phyloP scores from a whole-genome alignment of 2,797 vertebrate species.

The Spizella passerina region DNA sequence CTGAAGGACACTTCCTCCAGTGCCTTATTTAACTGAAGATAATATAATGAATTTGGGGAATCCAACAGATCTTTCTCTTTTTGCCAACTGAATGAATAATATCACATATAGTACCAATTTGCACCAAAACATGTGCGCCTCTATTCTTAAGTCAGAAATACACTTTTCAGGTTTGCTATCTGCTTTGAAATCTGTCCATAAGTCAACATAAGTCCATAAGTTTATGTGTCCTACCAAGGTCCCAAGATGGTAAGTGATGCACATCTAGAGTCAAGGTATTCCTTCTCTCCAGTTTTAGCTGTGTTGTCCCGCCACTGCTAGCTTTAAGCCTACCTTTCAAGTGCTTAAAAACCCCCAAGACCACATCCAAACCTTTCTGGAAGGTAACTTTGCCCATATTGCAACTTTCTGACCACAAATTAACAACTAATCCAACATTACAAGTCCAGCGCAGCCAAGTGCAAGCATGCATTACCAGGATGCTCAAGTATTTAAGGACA shows the following conservation, averaged over 20 bases:
- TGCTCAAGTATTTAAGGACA: not conserved
- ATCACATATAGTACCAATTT: not conserved
- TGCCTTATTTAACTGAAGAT: not conserved
- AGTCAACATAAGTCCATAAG: not conserved
- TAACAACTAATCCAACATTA: not conserved
- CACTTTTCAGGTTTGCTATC: not conserved
- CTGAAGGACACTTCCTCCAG: not conserved
- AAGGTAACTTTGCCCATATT: not conserved
- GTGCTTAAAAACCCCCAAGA: accelerated
- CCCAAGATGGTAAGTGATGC: not conserved
- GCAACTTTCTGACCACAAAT: not conserved
- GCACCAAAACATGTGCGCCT: not conserved
- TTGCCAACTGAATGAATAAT: not conserved
- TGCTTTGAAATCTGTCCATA: not conserved
- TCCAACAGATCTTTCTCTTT: not conserved
- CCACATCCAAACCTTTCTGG: not conserved
- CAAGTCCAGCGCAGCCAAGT: not conserved
- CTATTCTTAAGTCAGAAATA: not conserved
- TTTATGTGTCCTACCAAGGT: not conserved
- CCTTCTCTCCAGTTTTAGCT: not conserved
- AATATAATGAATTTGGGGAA: not conserved
- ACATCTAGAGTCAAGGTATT: not conserved
- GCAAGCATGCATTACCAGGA: not conserved
- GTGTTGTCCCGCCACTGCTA: too few species aligned
- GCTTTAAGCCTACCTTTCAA: not conserved